Evolutionary conservation across 53 echinoderm and acorn worm species (phyloP), one percentile per base, ranked within the genome.

Genomic region (Holothuria leucospilota): DNA sequence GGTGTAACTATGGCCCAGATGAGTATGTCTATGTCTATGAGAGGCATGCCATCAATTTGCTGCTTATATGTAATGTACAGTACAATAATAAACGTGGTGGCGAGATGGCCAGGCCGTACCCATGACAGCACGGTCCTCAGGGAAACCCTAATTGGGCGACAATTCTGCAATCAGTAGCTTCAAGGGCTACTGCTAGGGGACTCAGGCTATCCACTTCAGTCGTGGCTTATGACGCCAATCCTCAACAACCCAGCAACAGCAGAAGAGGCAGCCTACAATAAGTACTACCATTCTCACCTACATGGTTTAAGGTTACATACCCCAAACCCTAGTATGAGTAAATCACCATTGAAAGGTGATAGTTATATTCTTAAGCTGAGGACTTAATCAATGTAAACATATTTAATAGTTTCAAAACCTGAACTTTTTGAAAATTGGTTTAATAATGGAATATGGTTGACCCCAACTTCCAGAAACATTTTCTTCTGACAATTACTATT

Each of bases 181-280:
- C 27, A 28, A 28, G 80, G 80, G 10, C 61, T 61, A 59, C 80
- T 80, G 16, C 80, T 80, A 2, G 80, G 80, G 30, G 80, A 60
- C 30, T 80, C 80, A 5, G 80, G 80, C 0, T 71, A 73, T 49
- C 29, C 84, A 4, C 73, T 72, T 5, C 40, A 70, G 46, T 51
- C 89, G 0, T 88, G 89, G 89, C n/a, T 88, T 46, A 88, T 88
- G 89, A 88, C 89, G 23, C 84, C 84, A 59, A 29, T 88, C 40
- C 10, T 30, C 16, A 73, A n/a, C n/a, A n/a, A 88, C 10, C 89
- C 89, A 14, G 34, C 6, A 4, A 25, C 84, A 28, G 46, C 68
- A 20, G 51, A 28, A 6, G 89, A 88, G 28, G 63, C 59, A 62
- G 82, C 82, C 11, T 88, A 58, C 84, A 83, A 83, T 88, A 62